phyloP scores from a whole-genome alignment of 2,888 invertebrate genomes.

The Thera obeliscata region DNA sequence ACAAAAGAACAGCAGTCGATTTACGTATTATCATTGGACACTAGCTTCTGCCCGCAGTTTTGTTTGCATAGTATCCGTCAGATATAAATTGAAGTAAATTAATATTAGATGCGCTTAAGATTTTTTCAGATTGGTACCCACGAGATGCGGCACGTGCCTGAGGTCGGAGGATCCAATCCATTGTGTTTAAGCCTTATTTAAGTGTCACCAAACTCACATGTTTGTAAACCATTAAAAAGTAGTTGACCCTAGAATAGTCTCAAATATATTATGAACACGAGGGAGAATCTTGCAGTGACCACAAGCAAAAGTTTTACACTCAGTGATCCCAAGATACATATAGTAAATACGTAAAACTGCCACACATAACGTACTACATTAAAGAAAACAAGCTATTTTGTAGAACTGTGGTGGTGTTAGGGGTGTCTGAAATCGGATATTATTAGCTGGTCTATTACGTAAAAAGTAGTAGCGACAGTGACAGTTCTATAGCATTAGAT shows the following conservation, averaged over 20 bases:
- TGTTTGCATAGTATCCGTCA: background rate
- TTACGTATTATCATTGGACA: background rate
- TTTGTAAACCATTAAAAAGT: background rate
- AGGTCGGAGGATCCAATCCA: too few species aligned
- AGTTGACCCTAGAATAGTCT: background rate
- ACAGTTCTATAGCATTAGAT: too few species aligned
- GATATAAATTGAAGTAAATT: too few species aligned
- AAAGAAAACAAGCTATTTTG: background rate
- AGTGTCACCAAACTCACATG: background rate
- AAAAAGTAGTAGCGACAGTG: too few species aligned
- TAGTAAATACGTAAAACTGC: background rate
- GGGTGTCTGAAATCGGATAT: too few species aligned
- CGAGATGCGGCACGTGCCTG: too few species aligned
- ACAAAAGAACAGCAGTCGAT: conserved; percentile 2
- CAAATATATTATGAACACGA: conserved; percentile 1
- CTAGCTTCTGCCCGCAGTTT: background rate
- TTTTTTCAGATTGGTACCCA: too few species aligned
- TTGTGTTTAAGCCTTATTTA: too few species aligned
- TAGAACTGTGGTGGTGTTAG: background rate
- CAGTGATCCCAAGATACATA: conserved; percentile 3
- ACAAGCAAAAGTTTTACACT: conserved; percentile 6
- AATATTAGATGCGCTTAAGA: too few species aligned
- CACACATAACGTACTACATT: background rate
- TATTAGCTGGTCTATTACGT: too few species aligned
- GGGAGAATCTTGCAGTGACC: background rate